These are phyloP conservation scores for Oreotragus oreotragus DNA, from an alignment of 2,113 vertebrate species.

Conservation along the genomic window DNA sequence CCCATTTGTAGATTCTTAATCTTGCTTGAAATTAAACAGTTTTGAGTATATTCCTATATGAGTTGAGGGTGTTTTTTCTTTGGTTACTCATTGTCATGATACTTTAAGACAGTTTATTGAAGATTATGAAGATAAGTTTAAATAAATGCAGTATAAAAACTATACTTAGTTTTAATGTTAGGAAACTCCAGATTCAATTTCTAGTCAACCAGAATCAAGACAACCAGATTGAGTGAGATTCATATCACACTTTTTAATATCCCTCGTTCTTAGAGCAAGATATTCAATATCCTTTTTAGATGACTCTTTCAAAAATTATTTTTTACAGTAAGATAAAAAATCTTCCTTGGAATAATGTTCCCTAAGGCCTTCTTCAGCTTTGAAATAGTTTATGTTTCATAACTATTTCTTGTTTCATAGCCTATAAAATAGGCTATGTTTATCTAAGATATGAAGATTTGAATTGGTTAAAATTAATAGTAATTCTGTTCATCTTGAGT, in stretches of 20 bases:
- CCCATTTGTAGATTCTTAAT: not conserved
- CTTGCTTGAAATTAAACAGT: constrained; percentile 1
- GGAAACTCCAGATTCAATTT: constrained; percentile 32
- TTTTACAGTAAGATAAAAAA: constrained; percentile 26
- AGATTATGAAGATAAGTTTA: constrained; percentile 41
- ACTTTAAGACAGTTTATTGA: constrained; percentile 30
- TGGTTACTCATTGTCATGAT: not conserved
- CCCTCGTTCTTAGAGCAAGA: not conserved
- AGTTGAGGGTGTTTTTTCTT: constrained; percentile 32
- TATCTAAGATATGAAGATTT: constrained; percentile 20
- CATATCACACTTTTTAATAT: constrained; percentile 43
- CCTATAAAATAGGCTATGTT: not conserved
- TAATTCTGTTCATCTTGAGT: not conserved
- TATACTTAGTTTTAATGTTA: constrained; percentile 42
- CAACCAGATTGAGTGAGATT: constrained; percentile 39
- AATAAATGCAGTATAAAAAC: not conserved
- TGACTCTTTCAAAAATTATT: not conserved
- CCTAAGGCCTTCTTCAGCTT: not conserved
- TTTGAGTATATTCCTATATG: not conserved
- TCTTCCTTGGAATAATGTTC: not conserved
- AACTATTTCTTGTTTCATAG: not conserved
- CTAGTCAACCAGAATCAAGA: constrained; percentile 24
- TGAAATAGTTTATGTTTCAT: not conserved
- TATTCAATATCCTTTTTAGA: constrained; percentile 36
- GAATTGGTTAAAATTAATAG: not conserved